Conservation (phyloP, 2,888 invertebrate genomes). For the Microctonus aethiopoides region DNA sequence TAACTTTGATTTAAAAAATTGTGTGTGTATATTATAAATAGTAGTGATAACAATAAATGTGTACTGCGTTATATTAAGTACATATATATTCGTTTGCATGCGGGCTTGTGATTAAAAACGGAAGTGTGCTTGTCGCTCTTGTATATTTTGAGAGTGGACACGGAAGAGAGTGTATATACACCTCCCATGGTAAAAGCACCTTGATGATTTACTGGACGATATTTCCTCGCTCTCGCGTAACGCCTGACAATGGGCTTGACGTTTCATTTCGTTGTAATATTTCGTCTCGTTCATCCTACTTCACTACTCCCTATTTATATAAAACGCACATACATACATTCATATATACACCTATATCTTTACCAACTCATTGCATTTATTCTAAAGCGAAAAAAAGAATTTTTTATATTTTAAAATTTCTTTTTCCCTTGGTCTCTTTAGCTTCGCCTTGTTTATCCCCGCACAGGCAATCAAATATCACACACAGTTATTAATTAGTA, state of each 20-base stretch:
- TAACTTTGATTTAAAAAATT: not conserved
- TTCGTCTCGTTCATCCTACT: conserved; percentile 25
- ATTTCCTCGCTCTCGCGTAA: conserved; percentile 58
- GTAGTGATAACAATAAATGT: conserved; percentile 7
- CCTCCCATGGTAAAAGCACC: conserved; percentile 36
- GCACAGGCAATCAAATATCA: too few relatives aligned
- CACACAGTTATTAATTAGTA: too few relatives aligned
- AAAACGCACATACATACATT: too few relatives aligned
- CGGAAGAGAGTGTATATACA: conserved; percentile 36
- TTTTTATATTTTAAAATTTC: too few relatives aligned
- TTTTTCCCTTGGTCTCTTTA: too few relatives aligned
- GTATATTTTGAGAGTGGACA: conserved; percentile 42
- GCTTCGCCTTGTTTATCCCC: too few relatives aligned
- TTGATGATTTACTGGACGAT: conserved; percentile 59
- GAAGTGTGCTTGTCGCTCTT: conserved; percentile 53
- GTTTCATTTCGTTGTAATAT: conserved; percentile 64
- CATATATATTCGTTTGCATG: conserved; percentile 4
- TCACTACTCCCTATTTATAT: not conserved
- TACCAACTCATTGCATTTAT: too few relatives aligned
- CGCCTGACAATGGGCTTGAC: conserved; percentile 65
- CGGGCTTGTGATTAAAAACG: conserved; percentile 56
- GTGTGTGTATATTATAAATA: conserved; percentile 7
- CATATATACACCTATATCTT: too few relatives aligned
- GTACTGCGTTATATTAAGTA: conserved; percentile 25
- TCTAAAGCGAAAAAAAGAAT: too few relatives aligned